Evolutionary conservation across 2,888 invertebrate genomes (phyloP).

Genomic region (Spicauda simplicius): DNA sequence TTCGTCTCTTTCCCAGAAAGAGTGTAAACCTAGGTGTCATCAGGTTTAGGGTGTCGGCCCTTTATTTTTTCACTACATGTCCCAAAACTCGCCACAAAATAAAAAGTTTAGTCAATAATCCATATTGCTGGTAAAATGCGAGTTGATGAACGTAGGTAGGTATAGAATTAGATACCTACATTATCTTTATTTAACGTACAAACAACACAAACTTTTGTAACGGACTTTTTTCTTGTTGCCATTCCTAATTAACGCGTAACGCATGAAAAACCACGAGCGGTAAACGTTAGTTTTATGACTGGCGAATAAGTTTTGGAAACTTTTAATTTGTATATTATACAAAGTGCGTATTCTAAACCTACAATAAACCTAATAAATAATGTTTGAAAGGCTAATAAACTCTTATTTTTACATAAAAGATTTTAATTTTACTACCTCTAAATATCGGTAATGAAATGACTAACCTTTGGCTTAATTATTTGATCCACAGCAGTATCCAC

Average conservation of each 20-base stretch:
- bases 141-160: not conserved
- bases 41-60: too few species aligned
- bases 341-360: not conserved
- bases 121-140: not conserved
- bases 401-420: too few species aligned
- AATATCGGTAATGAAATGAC: not conserved
- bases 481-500: conserved; percentile 16
- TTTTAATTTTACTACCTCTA: not conserved
- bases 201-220: not conserved
- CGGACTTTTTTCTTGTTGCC: not conserved
- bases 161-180: too few species aligned
- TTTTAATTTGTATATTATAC: not conserved
- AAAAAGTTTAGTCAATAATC: not conserved
- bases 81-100: too few species aligned
- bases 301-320: not conserved
- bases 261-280: not conserved
- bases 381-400: too few species aligned
- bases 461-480: conserved; percentile 31
- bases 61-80: too few species aligned
- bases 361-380: too few species aligned
- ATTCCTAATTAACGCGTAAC: not conserved
- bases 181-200: not conserved
- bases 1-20: too few species aligned
- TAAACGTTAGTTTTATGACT: not conserved
- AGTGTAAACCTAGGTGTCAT: too few species aligned